Percentiles rank a stretch among this genome's conserved stretches.
phyloP scores from a whole-genome alignment of 2,888 invertebrate species.

The Cotesia congregata region DNA sequence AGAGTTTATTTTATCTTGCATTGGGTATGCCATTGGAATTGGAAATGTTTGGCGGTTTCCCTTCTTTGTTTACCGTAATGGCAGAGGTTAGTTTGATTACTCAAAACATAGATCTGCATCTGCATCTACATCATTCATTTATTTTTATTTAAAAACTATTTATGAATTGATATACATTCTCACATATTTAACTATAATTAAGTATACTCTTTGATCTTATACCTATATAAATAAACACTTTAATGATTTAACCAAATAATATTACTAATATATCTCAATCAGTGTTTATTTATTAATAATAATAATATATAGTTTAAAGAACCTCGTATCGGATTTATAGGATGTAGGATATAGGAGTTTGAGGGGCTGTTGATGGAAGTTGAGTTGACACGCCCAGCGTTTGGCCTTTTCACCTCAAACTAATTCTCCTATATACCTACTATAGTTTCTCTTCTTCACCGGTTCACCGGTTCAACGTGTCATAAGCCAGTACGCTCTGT shows the following conservation, averaged over 20 bases:
- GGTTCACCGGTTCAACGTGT: background rate
- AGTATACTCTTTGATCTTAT: too few relatives aligned
- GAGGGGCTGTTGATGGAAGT: too few relatives aligned
- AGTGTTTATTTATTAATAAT: background rate
- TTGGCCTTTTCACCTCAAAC: background rate
- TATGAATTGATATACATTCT: too few relatives aligned
- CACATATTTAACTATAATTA: too few relatives aligned
- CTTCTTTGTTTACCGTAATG: slow-evolving; percentile 83
- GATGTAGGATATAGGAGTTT: too few relatives aligned
- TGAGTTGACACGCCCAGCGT: background rate
- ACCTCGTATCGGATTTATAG: background rate
- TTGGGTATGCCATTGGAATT: slow-evolving; percentile 83
- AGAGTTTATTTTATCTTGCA: slow-evolving; percentile 83
- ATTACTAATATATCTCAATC: too few relatives aligned
- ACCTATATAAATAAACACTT: too few relatives aligned
- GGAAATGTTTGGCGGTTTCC: slow-evolving; percentile 88
- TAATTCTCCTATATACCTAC: slow-evolving; percentile 16
- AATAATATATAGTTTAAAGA: background rate
- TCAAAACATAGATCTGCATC: background rate
- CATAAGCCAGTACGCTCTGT: background rate
- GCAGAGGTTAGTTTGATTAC: slow-evolving; percentile 76
- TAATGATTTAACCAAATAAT: background rate
- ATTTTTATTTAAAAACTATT: too few relatives aligned
- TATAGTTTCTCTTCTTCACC: background rate
- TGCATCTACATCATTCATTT: too few relatives aligned